phyloP scores from a whole-genome alignment of 2,888 invertebrate species.

The Lasioglossum vierecki region DNA sequence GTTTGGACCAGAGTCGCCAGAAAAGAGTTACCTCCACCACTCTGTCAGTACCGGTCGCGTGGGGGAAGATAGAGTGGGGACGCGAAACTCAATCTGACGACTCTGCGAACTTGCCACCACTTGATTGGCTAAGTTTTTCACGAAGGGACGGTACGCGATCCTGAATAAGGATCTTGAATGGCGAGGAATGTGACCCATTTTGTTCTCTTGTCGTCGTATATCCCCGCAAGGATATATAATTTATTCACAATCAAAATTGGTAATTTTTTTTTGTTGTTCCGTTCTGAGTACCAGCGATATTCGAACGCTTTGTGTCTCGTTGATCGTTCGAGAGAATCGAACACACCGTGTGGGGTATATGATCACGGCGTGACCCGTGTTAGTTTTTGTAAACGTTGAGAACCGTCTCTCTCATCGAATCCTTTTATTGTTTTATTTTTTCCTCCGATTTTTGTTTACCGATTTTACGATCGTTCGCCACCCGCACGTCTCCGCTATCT shows the following conservation, averaged over 20 bases:
- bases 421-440: background rate
- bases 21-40: too few species aligned
- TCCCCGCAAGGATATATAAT: background rate
- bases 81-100: too few species aligned
- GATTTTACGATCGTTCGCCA: constrained; percentile 54
- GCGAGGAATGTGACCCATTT: background rate
- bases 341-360: background rate
- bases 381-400: background rate
- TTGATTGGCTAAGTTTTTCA: background rate
- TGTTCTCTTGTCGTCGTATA: background rate
- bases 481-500: constrained; percentile 57
- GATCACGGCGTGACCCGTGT: background rate
- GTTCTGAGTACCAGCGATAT: background rate
- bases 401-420: background rate
- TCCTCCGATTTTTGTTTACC: constrained; percentile 34
- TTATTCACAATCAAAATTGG: background rate
- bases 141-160: background rate
- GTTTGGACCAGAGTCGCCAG: background rate
- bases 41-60: too few species aligned
- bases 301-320: constrained; percentile 12
- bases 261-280: background rate
- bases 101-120: background rate
- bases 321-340: background rate
- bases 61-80: too few species aligned
- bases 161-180: background rate